Evolutionary conservation across 2,888 invertebrate genomes (phyloP).

Genomic region (Lochmaea crataegi): DNA sequence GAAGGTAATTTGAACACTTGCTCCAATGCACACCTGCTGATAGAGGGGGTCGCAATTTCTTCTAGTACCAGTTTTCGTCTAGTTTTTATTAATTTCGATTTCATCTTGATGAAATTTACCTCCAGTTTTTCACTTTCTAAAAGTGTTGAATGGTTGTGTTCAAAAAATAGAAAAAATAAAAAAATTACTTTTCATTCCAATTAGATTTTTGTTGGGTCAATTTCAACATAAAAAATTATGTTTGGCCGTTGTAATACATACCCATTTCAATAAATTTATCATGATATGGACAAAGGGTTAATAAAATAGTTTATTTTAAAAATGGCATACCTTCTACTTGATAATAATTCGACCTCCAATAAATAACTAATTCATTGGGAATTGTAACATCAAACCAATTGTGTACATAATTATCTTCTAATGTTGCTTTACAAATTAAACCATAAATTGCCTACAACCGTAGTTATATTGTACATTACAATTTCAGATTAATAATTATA

Average conservation of each 20-base stretch:
- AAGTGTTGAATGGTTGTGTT: neutral
- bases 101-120: constrained; percentile 50
- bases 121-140: constrained; percentile 43
- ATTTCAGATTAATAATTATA: too few species aligned
- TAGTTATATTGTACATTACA: too few species aligned
- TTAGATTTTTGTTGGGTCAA: too few species aligned
- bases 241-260: too few species aligned
- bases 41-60: constrained; percentile 8
- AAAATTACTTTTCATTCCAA: too few species aligned
- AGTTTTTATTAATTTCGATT: constrained; percentile 50
- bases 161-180: too few species aligned
- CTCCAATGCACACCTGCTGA: constrained; percentile 37
- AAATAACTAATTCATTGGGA: constrained; percentile 51
- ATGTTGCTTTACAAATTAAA: constrained; percentile 51
- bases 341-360: constrained; percentile 45
- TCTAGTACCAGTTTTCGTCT: constrained; percentile 48
- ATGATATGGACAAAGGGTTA: too few species aligned
- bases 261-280: too few species aligned
- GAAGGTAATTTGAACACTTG: constrained; percentile 51
- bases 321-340: constrained; percentile 23
- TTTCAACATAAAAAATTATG: too few species aligned
- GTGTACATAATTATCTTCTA: constrained; percentile 47
- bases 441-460: constrained; percentile 54
- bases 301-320: neutral
- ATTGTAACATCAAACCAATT: constrained; percentile 51